Conservation (phyloP, 2,113 vertebrate species). For the Pelobates fuscus region DNA sequence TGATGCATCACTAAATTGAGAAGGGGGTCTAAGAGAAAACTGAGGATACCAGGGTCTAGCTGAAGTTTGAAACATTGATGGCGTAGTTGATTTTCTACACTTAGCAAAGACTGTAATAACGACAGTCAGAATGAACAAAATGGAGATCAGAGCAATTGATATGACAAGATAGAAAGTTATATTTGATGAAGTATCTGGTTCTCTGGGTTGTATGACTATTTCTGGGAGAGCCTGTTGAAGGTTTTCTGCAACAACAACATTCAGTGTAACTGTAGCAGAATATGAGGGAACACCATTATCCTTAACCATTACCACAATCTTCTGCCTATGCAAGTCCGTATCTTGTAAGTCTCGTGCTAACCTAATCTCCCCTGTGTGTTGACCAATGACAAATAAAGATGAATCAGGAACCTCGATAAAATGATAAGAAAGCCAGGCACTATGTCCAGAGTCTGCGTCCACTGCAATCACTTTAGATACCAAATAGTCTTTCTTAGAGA, state of each 20-base stretch:
- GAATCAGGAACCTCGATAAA: slow-evolving; percentile 58
- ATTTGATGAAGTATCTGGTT: slow-evolving; percentile 12
- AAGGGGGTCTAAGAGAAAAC: slow-evolving; percentile 40
- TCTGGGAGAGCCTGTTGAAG: slow-evolving; percentile 54
- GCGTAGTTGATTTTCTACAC: slow-evolving; percentile 13
- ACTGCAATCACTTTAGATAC: slow-evolving; percentile 57
- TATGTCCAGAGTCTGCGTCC: slow-evolving; percentile 61
- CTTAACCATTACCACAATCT: slow-evolving; percentile 51
- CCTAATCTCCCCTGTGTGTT: slow-evolving; percentile 57
- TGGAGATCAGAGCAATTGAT: slow-evolving; percentile 43
- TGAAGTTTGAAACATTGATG: neutral
- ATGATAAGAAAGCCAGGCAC: slow-evolving; percentile 57
- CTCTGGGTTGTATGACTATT: neutral
- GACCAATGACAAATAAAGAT: slow-evolving; percentile 51
- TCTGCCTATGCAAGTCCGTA: slow-evolving; percentile 55
- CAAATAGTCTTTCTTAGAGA: slow-evolving; percentile 39
- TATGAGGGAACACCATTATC: slow-evolving; percentile 53
- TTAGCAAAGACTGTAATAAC: slow-evolving; percentile 7
- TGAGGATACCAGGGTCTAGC: slow-evolving; percentile 39
- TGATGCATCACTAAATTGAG: slow-evolving; percentile 35
- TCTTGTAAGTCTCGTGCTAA: slow-evolving; percentile 48
- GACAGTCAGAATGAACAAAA: slow-evolving; percentile 44
- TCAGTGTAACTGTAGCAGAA: slow-evolving; percentile 54
- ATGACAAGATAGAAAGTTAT: slow-evolving; percentile 44
- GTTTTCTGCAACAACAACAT: slow-evolving; percentile 53